Percentiles rank a stretch among this genome's conserved stretches.
Conservation (phyloP, 2,888 invertebrate genomes). For the Agonopterix arenella region DNA sequence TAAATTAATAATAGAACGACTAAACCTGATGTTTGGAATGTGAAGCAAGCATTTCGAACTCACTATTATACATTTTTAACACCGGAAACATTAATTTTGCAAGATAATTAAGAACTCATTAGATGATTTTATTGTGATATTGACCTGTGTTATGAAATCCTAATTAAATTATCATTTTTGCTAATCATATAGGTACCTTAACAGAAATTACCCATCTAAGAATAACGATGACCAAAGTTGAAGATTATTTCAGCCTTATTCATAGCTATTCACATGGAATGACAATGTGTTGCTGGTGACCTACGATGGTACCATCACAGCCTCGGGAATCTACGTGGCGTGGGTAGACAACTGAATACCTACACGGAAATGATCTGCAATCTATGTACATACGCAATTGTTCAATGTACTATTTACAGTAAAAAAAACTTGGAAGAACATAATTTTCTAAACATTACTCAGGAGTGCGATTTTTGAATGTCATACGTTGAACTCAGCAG, state of each 20-base stretch:
- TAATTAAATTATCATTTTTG: neutral
- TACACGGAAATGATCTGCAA: constrained; percentile 48
- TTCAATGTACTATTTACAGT: neutral
- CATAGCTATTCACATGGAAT: constrained; percentile 46
- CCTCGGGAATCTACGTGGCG: constrained; percentile 67
- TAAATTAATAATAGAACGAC: too few species aligned
- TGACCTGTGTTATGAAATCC: too few species aligned
- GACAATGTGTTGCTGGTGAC: constrained; percentile 46
- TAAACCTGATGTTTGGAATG: too few species aligned
- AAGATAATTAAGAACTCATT: too few species aligned
- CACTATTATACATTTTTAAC: too few species aligned
- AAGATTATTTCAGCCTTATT: constrained; percentile 15
- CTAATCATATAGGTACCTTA: neutral
- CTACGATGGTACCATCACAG: constrained; percentile 37
- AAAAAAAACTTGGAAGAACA: neutral
- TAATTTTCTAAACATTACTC: neutral
- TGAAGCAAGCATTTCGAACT: too few species aligned
- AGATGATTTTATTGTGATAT: too few species aligned
- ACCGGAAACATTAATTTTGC: too few species aligned
- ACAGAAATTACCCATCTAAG: neutral
- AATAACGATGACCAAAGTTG: constrained; percentile 2
- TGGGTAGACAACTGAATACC: constrained; percentile 62
- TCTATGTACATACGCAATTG: too few species aligned
- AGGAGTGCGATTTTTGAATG: too few species aligned
- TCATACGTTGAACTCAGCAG: too few species aligned